phyloP scores from a whole-genome alignment of 1,140 invertebrate genomes.

The Sminthurinus signatus region DNA sequence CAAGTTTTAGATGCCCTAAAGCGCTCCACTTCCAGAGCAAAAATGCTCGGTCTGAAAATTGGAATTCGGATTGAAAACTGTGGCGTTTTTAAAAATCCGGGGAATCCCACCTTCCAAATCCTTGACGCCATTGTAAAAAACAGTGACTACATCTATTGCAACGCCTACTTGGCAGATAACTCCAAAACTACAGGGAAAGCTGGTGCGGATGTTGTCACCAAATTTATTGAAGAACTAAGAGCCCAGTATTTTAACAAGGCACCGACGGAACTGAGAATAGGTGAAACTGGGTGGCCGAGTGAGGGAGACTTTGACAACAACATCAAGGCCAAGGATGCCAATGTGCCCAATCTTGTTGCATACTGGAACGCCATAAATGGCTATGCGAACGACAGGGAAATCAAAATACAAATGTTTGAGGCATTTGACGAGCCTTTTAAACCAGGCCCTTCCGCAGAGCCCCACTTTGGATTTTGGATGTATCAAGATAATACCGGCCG shows the following conservation, averaged over 20 bases:
- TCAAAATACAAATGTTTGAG: conserved; percentile 31
- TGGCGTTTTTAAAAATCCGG: conserved; percentile 27
- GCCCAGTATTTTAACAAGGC: background rate
- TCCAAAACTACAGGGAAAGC: background rate
- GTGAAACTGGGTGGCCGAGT: conserved; percentile 38
- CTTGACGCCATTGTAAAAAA: conserved; percentile 23
- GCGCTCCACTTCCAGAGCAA: conserved; percentile 26
- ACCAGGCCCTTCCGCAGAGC: conserved; percentile 9
- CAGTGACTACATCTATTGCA: conserved; percentile 38
- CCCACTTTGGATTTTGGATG: conserved; percentile 27
- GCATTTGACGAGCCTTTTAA: conserved; percentile 35
- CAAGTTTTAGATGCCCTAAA: conserved; percentile 31
- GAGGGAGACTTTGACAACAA: conserved; percentile 24
- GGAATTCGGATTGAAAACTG: conserved; percentile 31
- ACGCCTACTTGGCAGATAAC: conserved; percentile 20
- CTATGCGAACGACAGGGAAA: conserved; percentile 2
- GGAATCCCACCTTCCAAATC: conserved; percentile 21
- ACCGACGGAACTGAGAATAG: conserved; percentile 14
- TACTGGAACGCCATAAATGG: conserved; percentile 22
- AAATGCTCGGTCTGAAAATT: conserved; percentile 23
- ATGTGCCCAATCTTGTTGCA: background rate
- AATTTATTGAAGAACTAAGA: background rate
- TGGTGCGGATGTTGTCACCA: too few species aligned
- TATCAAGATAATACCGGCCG: too few species aligned
- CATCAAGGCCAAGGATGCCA: conserved; percentile 23